A percentile compares a stretch with the other conserved stretches of the same genome.
Evolutionary conservation across 2,888 invertebrate genomes (phyloP).

Genomic region (Gasteruption jaculator): DNA sequence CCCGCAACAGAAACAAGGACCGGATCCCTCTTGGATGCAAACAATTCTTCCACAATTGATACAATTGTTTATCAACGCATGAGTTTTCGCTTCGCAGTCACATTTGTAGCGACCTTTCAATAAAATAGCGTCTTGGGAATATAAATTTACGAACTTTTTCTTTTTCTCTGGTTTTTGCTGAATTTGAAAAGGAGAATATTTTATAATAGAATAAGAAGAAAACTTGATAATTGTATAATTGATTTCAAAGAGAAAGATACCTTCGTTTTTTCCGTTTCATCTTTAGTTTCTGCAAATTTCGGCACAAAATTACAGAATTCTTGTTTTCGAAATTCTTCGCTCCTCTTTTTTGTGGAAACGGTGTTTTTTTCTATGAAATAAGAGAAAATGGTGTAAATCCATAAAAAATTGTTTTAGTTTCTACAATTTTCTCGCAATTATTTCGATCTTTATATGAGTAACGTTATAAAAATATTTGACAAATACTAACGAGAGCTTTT

Average conservation of each 20-base stretch:
- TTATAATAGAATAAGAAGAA: conserved; percentile 13
- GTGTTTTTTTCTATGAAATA: not conserved
- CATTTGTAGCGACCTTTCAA: conserved; percentile 70
- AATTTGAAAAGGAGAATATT: conserved; percentile 16
- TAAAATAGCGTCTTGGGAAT: conserved; percentile 63
- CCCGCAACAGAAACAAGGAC: conserved; percentile 92
- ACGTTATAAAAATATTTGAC: not conserved
- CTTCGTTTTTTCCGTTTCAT: too few relatives aligned
- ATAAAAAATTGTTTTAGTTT: conserved; percentile 30
- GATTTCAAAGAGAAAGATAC: too few relatives aligned
- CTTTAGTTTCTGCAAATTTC: too few relatives aligned
- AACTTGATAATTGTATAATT: not conserved
- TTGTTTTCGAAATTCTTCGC: too few relatives aligned
- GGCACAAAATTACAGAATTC: too few relatives aligned
- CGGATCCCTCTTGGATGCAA: conserved; percentile 94
- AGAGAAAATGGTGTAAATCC: conserved; percentile 11
- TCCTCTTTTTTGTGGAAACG: too few relatives aligned
- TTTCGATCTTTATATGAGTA: not conserved
- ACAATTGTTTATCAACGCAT: conserved; percentile 90
- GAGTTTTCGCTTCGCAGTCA: conserved; percentile 88
- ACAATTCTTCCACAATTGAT: conserved; percentile 90
- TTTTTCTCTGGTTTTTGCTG: conserved; percentile 53
- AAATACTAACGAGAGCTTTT: not conserved
- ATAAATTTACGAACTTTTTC: conserved; percentile 73
- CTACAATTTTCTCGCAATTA: not conserved